Percentiles rank a stretch among this genome's conserved stretches.
Conservation (phyloP, 2,797 vertebrate species). For the Menidia menidia region DNA sequence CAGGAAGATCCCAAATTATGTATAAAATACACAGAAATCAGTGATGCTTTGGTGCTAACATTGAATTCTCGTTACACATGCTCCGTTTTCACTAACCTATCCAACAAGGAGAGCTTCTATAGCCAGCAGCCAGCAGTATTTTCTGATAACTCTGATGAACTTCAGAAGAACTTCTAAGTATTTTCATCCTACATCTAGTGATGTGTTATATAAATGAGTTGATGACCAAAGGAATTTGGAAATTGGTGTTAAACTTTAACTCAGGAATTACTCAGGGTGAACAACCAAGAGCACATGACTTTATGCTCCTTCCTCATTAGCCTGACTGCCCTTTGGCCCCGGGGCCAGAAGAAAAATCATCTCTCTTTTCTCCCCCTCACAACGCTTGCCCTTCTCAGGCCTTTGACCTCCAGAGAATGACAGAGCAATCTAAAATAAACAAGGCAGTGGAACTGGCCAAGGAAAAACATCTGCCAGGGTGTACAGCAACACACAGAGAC, state of each 20-base stretch:
- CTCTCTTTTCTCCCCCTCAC: slow-evolving; percentile 29
- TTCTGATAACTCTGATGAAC: background rate
- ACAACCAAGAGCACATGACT: slow-evolving; percentile 67
- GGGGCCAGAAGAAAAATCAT: slow-evolving; percentile 57
- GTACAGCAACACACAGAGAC: slow-evolving; percentile 51
- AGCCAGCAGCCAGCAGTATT: background rate
- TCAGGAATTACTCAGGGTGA: slow-evolving; percentile 57
- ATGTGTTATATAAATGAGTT: slow-evolving; percentile 41
- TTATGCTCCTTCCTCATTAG: slow-evolving; percentile 74
- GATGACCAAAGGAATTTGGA: slow-evolving; percentile 75
- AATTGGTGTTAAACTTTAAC: slow-evolving; percentile 80
- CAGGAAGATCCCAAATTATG: background rate
- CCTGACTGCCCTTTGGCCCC: slow-evolving; percentile 74
- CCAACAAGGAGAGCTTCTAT: background rate
- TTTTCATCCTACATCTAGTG: slow-evolving; percentile 3
- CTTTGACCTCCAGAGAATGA: slow-evolving; percentile 83
- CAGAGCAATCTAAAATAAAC: slow-evolving; percentile 81
- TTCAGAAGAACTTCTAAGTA: background rate
- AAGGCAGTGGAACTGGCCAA: slow-evolving; percentile 67
- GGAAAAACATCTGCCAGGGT: slow-evolving; percentile 83
- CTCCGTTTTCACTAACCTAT: background rate
- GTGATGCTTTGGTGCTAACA: background rate
- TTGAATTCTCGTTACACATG: background rate
- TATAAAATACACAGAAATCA: background rate
- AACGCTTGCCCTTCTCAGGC: slow-evolving; percentile 60